Conservation (phyloP, 2,797 vertebrate genomes). For the Catostomus latipinnis region DNA sequence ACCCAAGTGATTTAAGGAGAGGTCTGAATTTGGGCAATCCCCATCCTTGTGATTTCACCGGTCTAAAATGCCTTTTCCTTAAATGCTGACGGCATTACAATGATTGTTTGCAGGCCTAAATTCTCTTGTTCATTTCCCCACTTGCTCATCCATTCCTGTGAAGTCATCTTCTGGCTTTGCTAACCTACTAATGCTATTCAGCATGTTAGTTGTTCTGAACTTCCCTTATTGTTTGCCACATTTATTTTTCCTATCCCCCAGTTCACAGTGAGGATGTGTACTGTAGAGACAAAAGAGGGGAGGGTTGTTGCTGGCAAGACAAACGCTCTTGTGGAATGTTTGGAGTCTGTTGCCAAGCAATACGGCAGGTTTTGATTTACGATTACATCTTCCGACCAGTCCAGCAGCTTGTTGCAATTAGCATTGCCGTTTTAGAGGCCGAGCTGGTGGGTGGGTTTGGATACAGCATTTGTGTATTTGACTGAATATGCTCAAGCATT, state of each 20-base stretch:
- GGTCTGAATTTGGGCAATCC: slow-evolving; percentile 22
- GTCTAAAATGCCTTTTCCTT: slow-evolving; percentile 38
- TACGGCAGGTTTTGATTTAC: slow-evolving; percentile 75
- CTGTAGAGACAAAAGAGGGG: slow-evolving; percentile 16
- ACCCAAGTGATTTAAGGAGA: not conserved
- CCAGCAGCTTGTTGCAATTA: slow-evolving; percentile 78
- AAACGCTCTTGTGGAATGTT: slow-evolving; percentile 72
- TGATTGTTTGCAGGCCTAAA: slow-evolving; percentile 12
- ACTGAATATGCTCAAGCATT: slow-evolving; percentile 53
- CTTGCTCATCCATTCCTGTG: slow-evolving; percentile 33
- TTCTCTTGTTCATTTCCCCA: slow-evolving; percentile 19
- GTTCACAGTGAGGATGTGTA: slow-evolving; percentile 41
- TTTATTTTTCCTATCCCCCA: slow-evolving; percentile 37
- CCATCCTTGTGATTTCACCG: slow-evolving; percentile 1
- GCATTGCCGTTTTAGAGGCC: slow-evolving; percentile 62
- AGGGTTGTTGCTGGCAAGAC: slow-evolving; percentile 72
- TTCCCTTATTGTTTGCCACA: not conserved
- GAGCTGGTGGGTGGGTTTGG: slow-evolving; percentile 44
- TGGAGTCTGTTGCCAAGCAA: slow-evolving; percentile 76
- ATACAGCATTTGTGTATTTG: slow-evolving; percentile 59
- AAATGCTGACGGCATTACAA: not conserved
- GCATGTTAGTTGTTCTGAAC: slow-evolving; percentile 34
- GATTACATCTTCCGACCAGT: slow-evolving; percentile 71
- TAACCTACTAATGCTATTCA: slow-evolving; percentile 14
- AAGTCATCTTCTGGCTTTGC: slow-evolving; percentile 32